Evolutionary conservation across 2,797 vertebrate genomes (phyloP), one percentile per base, ranked within the genome.

Genomic region (Rousettus madagascariensis): DNA sequence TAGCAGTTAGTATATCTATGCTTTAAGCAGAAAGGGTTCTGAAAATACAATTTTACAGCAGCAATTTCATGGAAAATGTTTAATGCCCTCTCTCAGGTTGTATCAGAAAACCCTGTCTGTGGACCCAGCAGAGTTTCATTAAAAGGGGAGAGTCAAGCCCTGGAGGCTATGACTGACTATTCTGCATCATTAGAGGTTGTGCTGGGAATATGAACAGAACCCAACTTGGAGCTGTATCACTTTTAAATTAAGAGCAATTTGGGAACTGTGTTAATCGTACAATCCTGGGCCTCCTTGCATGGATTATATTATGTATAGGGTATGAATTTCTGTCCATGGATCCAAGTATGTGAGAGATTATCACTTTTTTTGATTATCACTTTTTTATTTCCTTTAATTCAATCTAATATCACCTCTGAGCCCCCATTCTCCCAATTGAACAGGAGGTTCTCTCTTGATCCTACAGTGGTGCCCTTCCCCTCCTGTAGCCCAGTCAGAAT

Each of bases 321-420:
- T 87, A 16, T 77, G 33, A 77, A 95, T 77, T 92, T 91, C 95
- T 95, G 28, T 7, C 28, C 30, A 43, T 33, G 49, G 72, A 72
- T 65, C 68, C 69, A 72, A 77, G 11, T 74, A 36, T 28, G 49
- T 71, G 68, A 53, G 30, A 86, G 49, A 74, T 28, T 2, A 63
- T 61, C 55, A 51, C 57, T 65, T 41, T 57, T 36, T 43, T 68
- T 96, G 49, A 72, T 28, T 3, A 63, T 61, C 49, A 43, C 53
- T 65, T 80, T 86, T 41, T 57, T 41, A 41, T 43, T 68, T 96
- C 43, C 36, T 91, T 90, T 85, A 88, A 49, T 43, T 89, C 33
- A 80, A 43, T 13, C 22, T 59, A 69, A 86, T 59, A 19, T 16
- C 36, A 83, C 8, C 28, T 51, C 7, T 41, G 24, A 93, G 33